Conservation (phyloP, 1,140 invertebrate genomes). For the Venustaconcha ellipsiformis region DNA sequence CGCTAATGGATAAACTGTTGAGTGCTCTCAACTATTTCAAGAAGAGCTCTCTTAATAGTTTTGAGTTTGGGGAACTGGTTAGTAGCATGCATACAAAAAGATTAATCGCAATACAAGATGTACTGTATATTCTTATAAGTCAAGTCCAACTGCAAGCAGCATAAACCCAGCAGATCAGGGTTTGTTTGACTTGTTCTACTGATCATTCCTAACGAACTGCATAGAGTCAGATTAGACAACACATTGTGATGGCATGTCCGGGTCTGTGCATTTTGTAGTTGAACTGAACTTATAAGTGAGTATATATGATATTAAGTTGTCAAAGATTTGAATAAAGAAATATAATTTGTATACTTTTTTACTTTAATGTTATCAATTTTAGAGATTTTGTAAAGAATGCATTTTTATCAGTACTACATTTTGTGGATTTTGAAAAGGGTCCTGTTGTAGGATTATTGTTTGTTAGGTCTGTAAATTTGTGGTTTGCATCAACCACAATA, state of each 20-base stretch:
- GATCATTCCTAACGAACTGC: too few species aligned
- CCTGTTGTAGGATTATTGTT: too few species aligned
- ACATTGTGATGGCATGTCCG: neutral
- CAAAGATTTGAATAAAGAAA: neutral
- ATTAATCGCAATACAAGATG: neutral
- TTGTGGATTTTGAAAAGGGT: too few species aligned
- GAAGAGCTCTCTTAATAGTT: constrained; percentile 92
- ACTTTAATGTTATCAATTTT: neutral
- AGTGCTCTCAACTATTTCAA: constrained; percentile 93
- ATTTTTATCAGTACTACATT: neutral
- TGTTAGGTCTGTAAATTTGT: too few species aligned
- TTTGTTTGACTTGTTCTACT: too few species aligned
- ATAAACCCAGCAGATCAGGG: too few species aligned
- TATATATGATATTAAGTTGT: neutral
- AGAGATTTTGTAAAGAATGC: neutral
- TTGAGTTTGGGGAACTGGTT: constrained; percentile 93
- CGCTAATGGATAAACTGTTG: constrained; percentile 86
- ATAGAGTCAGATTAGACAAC: too few species aligned
- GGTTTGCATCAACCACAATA: too few species aligned
- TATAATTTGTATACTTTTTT: neutral
- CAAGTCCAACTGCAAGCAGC: neutral
- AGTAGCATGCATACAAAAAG: constrained; percentile 40
- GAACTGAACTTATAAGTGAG: too few species aligned
- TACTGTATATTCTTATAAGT: neutral
- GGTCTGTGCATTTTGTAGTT: neutral